phyloP scores from a whole-genome alignment of 2,888 invertebrate species.

The Choreutis nemorana region DNA sequence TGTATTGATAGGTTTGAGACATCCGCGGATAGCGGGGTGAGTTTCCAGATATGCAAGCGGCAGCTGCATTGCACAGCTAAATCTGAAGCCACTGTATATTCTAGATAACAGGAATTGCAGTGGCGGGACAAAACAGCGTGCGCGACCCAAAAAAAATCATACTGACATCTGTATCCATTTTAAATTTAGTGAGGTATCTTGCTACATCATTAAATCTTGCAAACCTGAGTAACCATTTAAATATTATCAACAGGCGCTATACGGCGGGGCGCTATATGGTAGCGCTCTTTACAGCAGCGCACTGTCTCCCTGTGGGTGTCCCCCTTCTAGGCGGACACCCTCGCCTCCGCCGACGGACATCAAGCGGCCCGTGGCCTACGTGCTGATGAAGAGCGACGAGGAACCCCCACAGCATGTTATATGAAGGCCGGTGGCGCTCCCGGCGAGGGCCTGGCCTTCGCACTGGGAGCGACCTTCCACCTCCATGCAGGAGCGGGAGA shows the following conservation, averaged over 20 bases:
- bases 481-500: constrained; percentile 39
- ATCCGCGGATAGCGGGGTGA: too few species aligned
- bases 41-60: too few species aligned
- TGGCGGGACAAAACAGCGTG: too few species aligned
- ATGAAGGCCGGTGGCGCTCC: constrained; percentile 87
- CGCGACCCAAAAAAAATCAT: too few species aligned
- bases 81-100: too few species aligned
- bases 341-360: constrained; percentile 50
- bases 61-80: too few species aligned
- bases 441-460: constrained; percentile 66
- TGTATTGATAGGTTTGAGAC: too few species aligned
- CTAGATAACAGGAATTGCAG: too few species aligned
- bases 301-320: constrained; percentile 52
- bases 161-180: too few species aligned
- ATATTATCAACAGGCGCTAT: constrained; percentile 39
- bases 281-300: constrained; percentile 53
- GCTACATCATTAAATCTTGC: too few species aligned
- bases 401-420: constrained; percentile 74
- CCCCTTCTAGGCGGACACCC: constrained; percentile 47
- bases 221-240: too few species aligned
- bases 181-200: too few species aligned
- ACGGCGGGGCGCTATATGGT: constrained; percentile 56
- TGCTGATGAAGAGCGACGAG: constrained; percentile 70
- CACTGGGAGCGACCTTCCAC: constrained; percentile 63
- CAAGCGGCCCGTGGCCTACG: constrained; percentile 68